Evolutionary conservation across 2,113 vertebrate species (phyloP).

Genomic region (Hippopotamus amphibius): DNA sequence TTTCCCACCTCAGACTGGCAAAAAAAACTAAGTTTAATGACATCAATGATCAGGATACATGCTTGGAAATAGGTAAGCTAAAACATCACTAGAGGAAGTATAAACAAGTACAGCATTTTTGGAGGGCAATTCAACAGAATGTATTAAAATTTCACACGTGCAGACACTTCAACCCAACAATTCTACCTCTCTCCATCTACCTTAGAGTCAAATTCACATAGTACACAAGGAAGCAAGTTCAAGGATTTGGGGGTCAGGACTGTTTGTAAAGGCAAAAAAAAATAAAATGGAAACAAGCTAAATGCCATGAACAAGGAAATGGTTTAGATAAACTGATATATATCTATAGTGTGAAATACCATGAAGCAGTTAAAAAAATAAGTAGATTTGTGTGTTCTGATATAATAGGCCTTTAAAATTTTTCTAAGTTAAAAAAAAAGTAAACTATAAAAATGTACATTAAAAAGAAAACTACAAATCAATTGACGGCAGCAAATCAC

Average conservation of each 20-base stretch:
- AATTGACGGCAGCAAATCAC: background rate
- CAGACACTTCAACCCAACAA: background rate
- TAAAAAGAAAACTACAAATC: background rate
- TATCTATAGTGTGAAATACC: background rate
- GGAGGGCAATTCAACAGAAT: background rate
- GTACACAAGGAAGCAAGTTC: background rate
- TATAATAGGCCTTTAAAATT: background rate
- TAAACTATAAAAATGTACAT: background rate
- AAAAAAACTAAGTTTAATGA: background rate
- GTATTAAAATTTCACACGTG: background rate
- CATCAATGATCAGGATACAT: background rate
- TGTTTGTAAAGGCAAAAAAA: background rate
- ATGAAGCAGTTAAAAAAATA: background rate
- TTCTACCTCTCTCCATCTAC: background rate
- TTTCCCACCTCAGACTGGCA: background rate
- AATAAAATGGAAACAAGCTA: background rate
- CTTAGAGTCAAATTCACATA: background rate
- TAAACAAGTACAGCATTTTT: background rate
- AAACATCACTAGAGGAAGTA: background rate
- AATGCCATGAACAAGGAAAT: background rate
- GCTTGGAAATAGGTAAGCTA: background rate
- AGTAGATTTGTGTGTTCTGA: background rate
- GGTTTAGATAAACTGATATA: background rate
- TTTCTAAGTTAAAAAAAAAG: slow-evolving; percentile 20
- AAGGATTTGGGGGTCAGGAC: background rate